Evolutionary conservation across 2,113 vertebrate species (phyloP).

Genomic region (Fukomys damarensis): DNA sequence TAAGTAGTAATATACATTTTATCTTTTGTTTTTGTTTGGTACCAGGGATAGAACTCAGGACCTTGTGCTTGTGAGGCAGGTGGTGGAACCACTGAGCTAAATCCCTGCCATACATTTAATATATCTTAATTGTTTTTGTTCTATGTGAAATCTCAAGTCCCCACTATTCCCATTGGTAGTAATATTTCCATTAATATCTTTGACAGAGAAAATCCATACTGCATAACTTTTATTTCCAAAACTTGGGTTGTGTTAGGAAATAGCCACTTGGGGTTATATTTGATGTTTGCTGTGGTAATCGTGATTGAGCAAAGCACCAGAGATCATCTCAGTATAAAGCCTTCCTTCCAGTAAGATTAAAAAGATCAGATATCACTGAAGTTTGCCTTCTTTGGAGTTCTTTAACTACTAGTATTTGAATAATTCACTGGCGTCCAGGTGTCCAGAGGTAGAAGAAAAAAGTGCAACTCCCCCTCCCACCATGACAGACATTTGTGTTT

Average conservation of each 20-base stretch:
- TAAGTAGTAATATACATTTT: background rate
- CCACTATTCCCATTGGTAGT: background rate
- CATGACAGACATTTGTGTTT: background rate
- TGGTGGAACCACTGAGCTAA: too few relatives aligned
- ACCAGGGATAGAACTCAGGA: too few relatives aligned
- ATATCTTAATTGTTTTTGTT: constrained; percentile 24
- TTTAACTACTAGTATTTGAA: background rate
- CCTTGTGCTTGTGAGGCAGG: too few relatives aligned
- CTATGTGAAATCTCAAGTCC: background rate
- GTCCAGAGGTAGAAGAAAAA: background rate
- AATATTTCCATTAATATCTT: constrained; percentile 36
- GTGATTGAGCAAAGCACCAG: background rate
- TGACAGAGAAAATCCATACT: background rate
- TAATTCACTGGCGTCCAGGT: background rate
- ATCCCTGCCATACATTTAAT: too few relatives aligned
- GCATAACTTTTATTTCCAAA: constrained; percentile 37
- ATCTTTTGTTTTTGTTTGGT: too few relatives aligned
- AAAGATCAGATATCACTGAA: background rate
- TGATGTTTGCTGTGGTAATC: background rate
- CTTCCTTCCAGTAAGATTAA: background rate
- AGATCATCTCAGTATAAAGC: background rate
- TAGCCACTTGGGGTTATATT: background rate
- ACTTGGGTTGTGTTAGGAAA: background rate
- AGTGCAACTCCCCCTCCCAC: background rate
- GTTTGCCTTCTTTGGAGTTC: constrained; percentile 16